A percentile compares a stretch with the other conserved stretches of the same genome.
phyloP scores from a whole-genome alignment of 2,113 vertebrate species.

The Psilopsiagon aurifrons region DNA sequence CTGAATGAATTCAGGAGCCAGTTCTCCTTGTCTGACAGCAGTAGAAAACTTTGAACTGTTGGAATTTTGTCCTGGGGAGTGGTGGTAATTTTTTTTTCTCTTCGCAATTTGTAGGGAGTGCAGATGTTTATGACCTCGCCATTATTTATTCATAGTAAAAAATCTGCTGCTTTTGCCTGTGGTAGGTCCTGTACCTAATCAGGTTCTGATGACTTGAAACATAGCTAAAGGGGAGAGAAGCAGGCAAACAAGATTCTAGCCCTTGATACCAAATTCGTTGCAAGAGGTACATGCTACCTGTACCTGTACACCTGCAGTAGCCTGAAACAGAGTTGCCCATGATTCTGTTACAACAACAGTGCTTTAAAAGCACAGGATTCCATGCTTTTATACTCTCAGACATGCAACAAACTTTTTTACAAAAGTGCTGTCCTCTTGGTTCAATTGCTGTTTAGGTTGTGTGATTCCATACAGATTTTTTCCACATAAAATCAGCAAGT shows the following conservation, averaged over 20 bases:
- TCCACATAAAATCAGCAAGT: background rate
- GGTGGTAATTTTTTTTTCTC: background rate
- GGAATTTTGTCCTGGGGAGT: background rate
- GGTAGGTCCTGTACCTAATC: background rate
- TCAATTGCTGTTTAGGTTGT: background rate
- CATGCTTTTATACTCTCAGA: fast-evolving
- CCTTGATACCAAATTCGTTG: background rate
- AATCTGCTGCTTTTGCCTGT: background rate
- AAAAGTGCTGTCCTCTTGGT: background rate
- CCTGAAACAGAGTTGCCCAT: background rate
- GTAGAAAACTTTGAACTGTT: background rate
- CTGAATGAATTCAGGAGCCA: background rate
- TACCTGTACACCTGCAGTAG: background rate
- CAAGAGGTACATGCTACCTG: background rate
- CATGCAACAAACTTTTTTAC: background rate
- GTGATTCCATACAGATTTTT: background rate
- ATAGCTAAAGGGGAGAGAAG: background rate
- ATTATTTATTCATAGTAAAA: background rate
- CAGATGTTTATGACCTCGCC: background rate
- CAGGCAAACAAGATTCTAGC: background rate
- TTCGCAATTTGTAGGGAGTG: background rate
- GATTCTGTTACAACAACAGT: background rate
- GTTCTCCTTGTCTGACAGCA: background rate
- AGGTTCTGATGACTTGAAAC: background rate
- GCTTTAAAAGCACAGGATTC: background rate